phyloP scores from a whole-genome alignment of 1,140 invertebrate genomes.

The Drosophila novamexicana region DNA sequence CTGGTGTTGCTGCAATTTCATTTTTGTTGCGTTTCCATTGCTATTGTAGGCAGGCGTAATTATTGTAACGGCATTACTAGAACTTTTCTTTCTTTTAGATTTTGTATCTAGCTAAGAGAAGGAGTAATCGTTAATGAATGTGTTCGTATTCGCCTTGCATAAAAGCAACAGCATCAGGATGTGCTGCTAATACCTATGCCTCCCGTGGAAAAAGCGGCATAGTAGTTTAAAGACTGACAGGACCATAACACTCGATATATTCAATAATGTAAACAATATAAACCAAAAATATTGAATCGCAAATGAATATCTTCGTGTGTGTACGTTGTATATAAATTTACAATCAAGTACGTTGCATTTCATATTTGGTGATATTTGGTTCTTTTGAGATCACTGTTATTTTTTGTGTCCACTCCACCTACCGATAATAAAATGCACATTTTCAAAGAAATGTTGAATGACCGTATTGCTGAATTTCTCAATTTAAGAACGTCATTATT shows the following conservation, averaged over 20 bases:
- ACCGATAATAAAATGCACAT: background rate
- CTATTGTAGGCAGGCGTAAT: conserved; percentile 49
- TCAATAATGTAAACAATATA: no score
- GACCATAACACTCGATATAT: no score
- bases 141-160: background rate
- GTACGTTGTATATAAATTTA: conserved; percentile 42
- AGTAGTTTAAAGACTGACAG: no score
- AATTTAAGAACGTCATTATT: no score
- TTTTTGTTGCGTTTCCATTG: conserved; percentile 12
- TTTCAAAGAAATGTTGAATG: conserved; percentile 13
- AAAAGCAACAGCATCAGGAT: conserved; percentile 40
- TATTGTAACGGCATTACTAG: conserved; percentile 74
- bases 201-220: no score
- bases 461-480: background rate
- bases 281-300: no score
- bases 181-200: background rate
- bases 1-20: conserved; percentile 13
- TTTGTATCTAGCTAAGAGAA: conserved; percentile 51
- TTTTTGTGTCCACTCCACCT: background rate
- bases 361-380: no score
- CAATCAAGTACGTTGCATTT: conserved; percentile 49
- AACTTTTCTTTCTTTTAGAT: conserved; percentile 68
- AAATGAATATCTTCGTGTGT: background rate
- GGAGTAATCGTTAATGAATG: background rate
- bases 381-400: background rate